A percentile compares a stretch with the other conserved stretches of the same genome.
Conservation (phyloP, 2,113 vertebrate species). For the Calyptommatus sinebrachiatus region DNA sequence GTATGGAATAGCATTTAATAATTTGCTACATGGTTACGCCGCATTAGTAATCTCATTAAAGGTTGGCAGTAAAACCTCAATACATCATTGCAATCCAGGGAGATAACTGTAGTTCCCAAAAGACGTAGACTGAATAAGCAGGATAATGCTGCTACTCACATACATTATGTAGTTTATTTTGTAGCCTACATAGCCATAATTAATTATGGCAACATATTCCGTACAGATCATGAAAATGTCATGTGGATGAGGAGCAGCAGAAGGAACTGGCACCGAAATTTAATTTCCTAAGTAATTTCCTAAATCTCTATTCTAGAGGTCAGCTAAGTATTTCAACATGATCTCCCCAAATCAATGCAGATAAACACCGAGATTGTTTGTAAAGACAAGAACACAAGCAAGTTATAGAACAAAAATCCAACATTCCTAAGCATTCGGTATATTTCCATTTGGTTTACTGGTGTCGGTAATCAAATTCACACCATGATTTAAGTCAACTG, state of each 20-base stretch:
- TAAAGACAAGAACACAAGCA: not conserved
- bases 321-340: not conserved
- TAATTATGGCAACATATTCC: not conserved
- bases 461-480: no score
- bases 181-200: not conserved
- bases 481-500: not conserved
- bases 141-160: conserved; percentile 4
- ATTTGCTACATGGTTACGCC: conserved; percentile 10
- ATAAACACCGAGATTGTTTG: not conserved
- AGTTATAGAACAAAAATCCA: not conserved
- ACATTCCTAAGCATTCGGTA: no score
- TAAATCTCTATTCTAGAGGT: conserved; percentile 14
- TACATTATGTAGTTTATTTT: conserved; percentile 12
- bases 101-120: conserved; percentile 15
- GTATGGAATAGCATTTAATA: conserved; percentile 17
- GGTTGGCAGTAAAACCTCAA: not conserved
- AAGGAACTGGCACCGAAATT: not conserved
- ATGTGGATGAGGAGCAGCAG: not conserved
- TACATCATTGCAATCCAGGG: conserved; percentile 24
- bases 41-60: conserved; percentile 14
- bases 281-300: not conserved
- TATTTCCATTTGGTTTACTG: no score
- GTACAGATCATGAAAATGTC: not conserved
- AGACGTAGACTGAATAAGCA: conserved; percentile 4
- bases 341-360: not conserved